Conservation (phyloP, 2,888 invertebrate genomes). For the Eupithecia exiguata region DNA sequence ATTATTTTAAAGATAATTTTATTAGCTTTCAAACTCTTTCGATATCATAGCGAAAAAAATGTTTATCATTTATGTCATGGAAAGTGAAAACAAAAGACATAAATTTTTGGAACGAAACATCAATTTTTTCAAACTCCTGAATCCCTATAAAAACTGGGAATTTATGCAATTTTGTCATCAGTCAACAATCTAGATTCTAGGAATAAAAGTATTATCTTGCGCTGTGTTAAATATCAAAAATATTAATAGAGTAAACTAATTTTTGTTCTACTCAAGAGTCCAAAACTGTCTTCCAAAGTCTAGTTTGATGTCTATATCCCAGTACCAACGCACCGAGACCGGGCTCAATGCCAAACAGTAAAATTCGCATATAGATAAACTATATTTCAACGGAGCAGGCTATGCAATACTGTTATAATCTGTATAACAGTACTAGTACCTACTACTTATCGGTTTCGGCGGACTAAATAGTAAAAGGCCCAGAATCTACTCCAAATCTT, state of each 20-base stretch:
- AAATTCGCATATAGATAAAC: background rate
- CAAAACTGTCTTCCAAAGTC: constrained; percentile 1
- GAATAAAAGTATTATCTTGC: background rate
- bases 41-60: too few relatives aligned
- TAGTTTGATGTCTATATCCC: constrained; percentile 4
- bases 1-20: too few relatives aligned
- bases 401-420: background rate
- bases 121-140: too few relatives aligned
- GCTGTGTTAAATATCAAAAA: background rate
- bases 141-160: too few relatives aligned
- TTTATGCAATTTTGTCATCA: too few relatives aligned
- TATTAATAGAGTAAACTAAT: too few relatives aligned
- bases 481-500: background rate
- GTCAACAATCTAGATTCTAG: too few relatives aligned
- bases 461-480: background rate
- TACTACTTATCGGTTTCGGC: background rate
- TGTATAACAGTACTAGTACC: background rate
- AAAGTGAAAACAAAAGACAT: too few relatives aligned
- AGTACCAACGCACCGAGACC: background rate
- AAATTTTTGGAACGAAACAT: too few relatives aligned
- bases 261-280: too few relatives aligned
- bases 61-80: too few relatives aligned
- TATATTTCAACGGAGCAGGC: background rate
- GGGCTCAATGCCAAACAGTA: constrained; percentile 11
- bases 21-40: too few relatives aligned